phyloP scores from a whole-genome alignment of 2,797 vertebrate species.

The Steatocranus sp. region DNA sequence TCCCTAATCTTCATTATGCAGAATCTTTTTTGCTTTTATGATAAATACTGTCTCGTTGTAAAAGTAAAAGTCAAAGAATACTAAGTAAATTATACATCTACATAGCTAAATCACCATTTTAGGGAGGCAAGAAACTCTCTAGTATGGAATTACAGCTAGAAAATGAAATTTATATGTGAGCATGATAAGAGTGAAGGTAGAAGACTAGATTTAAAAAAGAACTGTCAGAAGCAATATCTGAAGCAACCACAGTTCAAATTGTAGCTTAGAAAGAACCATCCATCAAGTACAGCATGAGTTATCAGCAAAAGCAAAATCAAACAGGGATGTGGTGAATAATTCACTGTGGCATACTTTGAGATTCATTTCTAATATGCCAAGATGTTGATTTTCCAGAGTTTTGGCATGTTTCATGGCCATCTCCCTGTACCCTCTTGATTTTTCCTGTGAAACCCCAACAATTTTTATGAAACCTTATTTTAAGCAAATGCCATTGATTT shows the following conservation, averaged over 20 bases:
- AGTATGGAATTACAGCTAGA: neutral
- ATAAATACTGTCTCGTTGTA: neutral
- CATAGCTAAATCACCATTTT: neutral
- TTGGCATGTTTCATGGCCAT: neutral
- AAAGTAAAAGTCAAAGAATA: neutral
- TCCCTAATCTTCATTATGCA: neutral
- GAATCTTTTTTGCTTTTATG: neutral
- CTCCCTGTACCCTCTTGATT: neutral
- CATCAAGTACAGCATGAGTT: neutral
- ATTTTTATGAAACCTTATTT: neutral
- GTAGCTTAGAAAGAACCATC: neutral
- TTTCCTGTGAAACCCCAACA: neutral
- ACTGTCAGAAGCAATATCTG: neutral
- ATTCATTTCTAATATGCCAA: neutral
- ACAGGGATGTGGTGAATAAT: neutral
- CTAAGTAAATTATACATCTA: neutral
- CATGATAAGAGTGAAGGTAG: neutral
- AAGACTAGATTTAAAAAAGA: neutral
- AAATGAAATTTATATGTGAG: neutral
- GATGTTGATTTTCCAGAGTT: neutral
- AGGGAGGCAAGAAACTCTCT: neutral
- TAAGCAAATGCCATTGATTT: neutral
- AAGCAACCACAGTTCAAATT: neutral
- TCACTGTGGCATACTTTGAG: neutral
- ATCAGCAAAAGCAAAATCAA: neutral